These are phyloP conservation scores for Apomyelois bistriatella DNA, from an alignment of 2,888 invertebrate species.

Conservation along the genomic window DNA sequence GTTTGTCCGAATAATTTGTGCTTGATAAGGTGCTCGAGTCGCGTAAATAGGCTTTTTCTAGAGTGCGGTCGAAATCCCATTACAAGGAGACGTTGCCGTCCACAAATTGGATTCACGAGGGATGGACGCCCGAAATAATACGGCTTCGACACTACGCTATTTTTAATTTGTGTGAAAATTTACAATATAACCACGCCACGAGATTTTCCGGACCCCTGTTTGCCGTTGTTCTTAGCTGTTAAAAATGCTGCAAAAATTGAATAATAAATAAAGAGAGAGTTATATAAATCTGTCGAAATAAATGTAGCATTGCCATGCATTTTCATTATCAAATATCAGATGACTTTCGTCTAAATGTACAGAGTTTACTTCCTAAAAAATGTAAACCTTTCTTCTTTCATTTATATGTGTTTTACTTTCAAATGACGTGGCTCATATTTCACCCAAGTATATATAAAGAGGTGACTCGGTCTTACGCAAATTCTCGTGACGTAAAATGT, in stretches of 20 bases:
- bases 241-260: neutral
- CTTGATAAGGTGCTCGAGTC: constrained; percentile 36
- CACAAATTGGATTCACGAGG: constrained; percentile 65
- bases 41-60: constrained; percentile 58
- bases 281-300: no score
- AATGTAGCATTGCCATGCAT: no score
- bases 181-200: constrained; percentile 27
- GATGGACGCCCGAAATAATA: constrained; percentile 59
- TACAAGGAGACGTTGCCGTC: constrained; percentile 52
- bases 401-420: no score
- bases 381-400: no score
- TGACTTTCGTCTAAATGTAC: no score
- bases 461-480: no score
- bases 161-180: constrained; percentile 53
- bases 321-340: no score
- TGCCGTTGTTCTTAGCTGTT: neutral
- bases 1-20: constrained; percentile 13
- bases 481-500: constrained; percentile 18
- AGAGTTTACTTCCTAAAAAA: no score
- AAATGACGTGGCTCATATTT: no score
- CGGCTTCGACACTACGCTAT: constrained; percentile 44
- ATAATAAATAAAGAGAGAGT: no score
- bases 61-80: constrained; percentile 59
- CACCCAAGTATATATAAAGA: no score
- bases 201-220: constrained; percentile 5